Evolutionary conservation across 1,140 invertebrate genomes (phyloP).

Genomic region (Solenopsis fugax): DNA sequence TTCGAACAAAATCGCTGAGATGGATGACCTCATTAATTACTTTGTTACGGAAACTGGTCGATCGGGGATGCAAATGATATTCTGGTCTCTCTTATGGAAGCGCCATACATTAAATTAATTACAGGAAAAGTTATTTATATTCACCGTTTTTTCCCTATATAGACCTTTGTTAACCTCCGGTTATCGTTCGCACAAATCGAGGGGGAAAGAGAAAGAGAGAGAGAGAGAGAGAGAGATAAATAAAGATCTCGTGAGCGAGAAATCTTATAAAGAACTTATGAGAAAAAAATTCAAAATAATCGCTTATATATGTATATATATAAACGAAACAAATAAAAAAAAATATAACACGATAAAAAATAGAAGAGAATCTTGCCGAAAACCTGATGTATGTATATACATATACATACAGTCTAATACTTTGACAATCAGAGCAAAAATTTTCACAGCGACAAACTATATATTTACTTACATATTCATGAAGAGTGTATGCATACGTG

Average conservation of each 20-base stretch:
- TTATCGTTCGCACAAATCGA: constrained; percentile 35
- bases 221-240: constrained; percentile 22
- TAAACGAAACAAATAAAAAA: constrained; percentile 16
- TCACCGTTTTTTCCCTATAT: neutral
- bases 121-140: constrained; percentile 25
- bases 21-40: constrained; percentile 21
- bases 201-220: constrained; percentile 3
- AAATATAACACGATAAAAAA: constrained; percentile 28
- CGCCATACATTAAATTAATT: constrained; percentile 44
- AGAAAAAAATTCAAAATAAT: constrained; percentile 48
- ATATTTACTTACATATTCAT: constrained; percentile 76
- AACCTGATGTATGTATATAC: constrained; percentile 64
- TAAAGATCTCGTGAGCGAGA: constrained; percentile 13
- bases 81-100: neutral
- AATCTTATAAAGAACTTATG: constrained; percentile 37
- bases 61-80: constrained; percentile 28
- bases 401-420: constrained; percentile 68
- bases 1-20: constrained; percentile 33
- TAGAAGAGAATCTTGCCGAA: constrained; percentile 66
- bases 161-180: constrained; percentile 11
- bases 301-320: constrained; percentile 10
- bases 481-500: constrained; percentile 73
- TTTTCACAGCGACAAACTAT: constrained; percentile 76
- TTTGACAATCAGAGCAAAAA: constrained; percentile 75
- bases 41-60: constrained; percentile 10